These are phyloP conservation scores for Bradypodion ventrale DNA, from an alignment of 2,797 vertebrate genomes.

Conservation along the genomic window DNA sequence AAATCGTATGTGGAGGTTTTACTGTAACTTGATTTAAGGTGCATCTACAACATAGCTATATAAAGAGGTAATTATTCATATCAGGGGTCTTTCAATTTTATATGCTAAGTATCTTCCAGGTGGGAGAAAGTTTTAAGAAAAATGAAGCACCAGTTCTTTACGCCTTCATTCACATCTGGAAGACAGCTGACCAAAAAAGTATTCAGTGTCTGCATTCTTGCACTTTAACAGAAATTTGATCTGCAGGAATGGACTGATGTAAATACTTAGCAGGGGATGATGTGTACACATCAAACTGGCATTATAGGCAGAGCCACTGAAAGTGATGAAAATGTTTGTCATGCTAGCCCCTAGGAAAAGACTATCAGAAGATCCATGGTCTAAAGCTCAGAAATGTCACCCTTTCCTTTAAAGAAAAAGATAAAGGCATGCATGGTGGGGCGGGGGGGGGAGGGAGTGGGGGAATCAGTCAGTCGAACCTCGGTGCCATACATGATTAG, in stretches of 20 bases:
- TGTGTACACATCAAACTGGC: neutral
- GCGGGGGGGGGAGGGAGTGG: neutral
- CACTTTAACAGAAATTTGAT: slow-evolving; percentile 1
- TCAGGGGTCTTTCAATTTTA: neutral
- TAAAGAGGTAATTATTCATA: neutral
- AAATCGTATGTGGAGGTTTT: too few species aligned
- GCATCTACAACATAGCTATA: neutral
- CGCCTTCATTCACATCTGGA: neutral
- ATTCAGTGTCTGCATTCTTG: neutral
- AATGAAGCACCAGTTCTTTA: too few species aligned
- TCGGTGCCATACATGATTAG: neutral
- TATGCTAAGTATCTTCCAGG: neutral
- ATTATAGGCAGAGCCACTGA: neutral
- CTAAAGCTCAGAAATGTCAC: too few species aligned
- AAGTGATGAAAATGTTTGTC: neutral
- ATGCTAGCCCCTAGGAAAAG: neutral
- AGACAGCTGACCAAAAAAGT: neutral
- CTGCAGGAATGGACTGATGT: neutral
- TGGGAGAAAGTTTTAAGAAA: neutral
- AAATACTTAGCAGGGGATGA: neutral
- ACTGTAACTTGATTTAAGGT: neutral
- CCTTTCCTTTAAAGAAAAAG: neutral
- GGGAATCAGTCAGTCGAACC: neutral
- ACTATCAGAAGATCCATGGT: neutral
- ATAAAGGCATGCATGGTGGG: neutral